A percentile compares a stretch with the other conserved stretches of the same genome.
These are phyloP conservation scores for Metridium senile DNA, from an alignment of 92 coral and sea anemone genomes.

Conservation along the genomic window DNA sequence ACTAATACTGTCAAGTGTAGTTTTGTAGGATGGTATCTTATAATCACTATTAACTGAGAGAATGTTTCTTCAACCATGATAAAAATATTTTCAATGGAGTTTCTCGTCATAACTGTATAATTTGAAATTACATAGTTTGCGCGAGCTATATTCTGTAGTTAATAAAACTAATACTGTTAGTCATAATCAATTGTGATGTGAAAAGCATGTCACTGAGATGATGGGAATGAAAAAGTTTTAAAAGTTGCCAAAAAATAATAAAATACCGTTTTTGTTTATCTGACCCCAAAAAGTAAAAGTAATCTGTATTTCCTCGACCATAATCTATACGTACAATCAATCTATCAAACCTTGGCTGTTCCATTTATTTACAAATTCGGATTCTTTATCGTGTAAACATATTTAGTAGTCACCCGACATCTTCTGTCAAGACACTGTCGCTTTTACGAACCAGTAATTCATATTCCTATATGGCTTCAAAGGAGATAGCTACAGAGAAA, in stretches of 20 bases:
- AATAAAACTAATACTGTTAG: not conserved
- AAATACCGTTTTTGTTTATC: constrained; percentile 6
- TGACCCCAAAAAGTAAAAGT: too few species aligned
- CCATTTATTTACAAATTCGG: constrained; percentile 49
- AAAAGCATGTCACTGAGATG: not conserved
- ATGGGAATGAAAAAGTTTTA: not conserved
- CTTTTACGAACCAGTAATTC: not conserved
- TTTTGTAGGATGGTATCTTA: too few species aligned
- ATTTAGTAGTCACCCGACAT: constrained; percentile 62
- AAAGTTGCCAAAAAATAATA: constrained; percentile 21
- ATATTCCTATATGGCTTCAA: constrained; percentile 31
- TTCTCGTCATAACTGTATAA: too few species aligned
- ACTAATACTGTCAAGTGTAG: not conserved
- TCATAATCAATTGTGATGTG: not conserved
- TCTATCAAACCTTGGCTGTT: constrained; percentile 17
- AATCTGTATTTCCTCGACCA: constrained; percentile 22
- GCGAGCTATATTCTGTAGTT: too few species aligned
- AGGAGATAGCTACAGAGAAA: constrained; percentile 8
- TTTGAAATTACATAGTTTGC: too few species aligned
- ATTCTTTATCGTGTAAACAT: constrained; percentile 65
- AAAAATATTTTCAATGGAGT: too few species aligned
- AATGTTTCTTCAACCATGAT: too few species aligned
- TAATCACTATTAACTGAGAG: too few species aligned
- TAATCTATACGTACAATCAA: constrained; percentile 1
- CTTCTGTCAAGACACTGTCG: constrained; percentile 60